Base-by-base conservation (phyloP, 2,797 vertebrate genomes). In the Muscicapa comitata region DNA sequence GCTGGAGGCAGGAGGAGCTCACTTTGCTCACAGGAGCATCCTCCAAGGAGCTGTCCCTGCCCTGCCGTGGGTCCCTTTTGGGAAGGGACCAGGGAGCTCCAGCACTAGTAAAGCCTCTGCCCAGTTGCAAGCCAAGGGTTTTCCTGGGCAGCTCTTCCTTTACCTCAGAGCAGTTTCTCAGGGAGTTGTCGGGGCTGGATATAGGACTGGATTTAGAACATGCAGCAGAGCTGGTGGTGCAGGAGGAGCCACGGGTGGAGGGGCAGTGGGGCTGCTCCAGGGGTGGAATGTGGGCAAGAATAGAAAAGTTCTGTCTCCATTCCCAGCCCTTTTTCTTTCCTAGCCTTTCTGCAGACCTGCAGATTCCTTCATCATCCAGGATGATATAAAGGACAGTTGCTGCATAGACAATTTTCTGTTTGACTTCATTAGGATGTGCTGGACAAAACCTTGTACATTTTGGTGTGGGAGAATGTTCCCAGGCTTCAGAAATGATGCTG, bases 41-140 rank as follows among this genome's bases (percentile, higher is more conserved):
- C 19, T 21, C 8, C 0, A 5, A 35, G 54, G 55, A 61, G n/a
- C 16, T 47, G 28, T 21, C 23, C 33, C 28, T 55, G 35, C 62
- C 62, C 18, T 45, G 63, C 0, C 23, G 57, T 55, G 0, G 0
- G 23, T 8, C 0, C 0, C 0, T 51, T 26, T 29, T 29, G 0
- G 11, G 48, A 54, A 21, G 25, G 54, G 61, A 21, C 13, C 40
- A 15, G 35, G 37, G 15, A 61, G n/a, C 24, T 90, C 43, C 58
- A 43, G 61, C 45, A 9, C 24, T 37, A 25, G 38, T 31, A 77
- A 33, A 85, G 3, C 77, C 20, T 73, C 58, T 66, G 19, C 17
- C 33, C 21, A 7, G 21, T 3, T 28, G 14, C 43, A 35, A 26
- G 13, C 31, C 31, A 57, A 48, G 35, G 33, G 13, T 54, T 65